Conservation (phyloP, 1,140 invertebrate species). For the Caenorhabditis briggsae region DNA sequence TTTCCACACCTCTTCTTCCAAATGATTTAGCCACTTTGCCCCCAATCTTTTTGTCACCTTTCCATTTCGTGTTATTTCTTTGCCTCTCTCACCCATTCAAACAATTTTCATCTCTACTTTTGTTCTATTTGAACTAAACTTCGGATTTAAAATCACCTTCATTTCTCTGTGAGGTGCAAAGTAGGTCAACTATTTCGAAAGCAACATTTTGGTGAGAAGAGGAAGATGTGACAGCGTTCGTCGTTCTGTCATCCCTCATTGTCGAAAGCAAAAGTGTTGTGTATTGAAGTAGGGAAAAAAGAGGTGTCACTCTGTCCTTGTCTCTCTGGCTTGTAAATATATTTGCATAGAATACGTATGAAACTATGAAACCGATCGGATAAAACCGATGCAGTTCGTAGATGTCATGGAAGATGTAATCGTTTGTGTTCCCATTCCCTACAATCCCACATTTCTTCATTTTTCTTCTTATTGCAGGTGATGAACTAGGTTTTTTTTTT, state of each 20-base stretch:
- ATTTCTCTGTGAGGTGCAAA: not conserved
- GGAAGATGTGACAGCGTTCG: not conserved
- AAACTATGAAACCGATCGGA: slow-evolving; percentile 36
- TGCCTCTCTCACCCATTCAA: not conserved
- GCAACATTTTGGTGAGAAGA: not conserved
- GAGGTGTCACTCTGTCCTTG: not conserved
- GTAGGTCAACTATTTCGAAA: slow-evolving; percentile 46
- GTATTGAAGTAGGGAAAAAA: not conserved
- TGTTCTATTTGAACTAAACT: slow-evolving; percentile 42
- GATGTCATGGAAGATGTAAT: slow-evolving; percentile 26
- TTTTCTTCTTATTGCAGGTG: no score
- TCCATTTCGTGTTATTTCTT: not conserved
- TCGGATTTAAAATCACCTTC: not conserved
- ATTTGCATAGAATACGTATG: slow-evolving; percentile 33
- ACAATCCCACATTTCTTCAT: not conserved
- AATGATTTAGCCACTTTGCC: slow-evolving; percentile 26
- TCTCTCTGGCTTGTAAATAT: not conserved
- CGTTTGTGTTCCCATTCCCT: slow-evolving; percentile 46
- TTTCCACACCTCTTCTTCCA: not conserved
- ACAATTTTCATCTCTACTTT: not conserved
- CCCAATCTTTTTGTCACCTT: slow-evolving; percentile 30
- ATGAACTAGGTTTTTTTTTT: no score
- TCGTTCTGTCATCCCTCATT: slow-evolving; percentile 12
- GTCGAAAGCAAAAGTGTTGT: slow-evolving; percentile 49
- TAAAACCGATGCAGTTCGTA: slow-evolving; percentile 26